These are phyloP conservation scores for Neoarius graeffei DNA, from an alignment of 2,113 vertebrate species.

Conservation along the genomic window DNA sequence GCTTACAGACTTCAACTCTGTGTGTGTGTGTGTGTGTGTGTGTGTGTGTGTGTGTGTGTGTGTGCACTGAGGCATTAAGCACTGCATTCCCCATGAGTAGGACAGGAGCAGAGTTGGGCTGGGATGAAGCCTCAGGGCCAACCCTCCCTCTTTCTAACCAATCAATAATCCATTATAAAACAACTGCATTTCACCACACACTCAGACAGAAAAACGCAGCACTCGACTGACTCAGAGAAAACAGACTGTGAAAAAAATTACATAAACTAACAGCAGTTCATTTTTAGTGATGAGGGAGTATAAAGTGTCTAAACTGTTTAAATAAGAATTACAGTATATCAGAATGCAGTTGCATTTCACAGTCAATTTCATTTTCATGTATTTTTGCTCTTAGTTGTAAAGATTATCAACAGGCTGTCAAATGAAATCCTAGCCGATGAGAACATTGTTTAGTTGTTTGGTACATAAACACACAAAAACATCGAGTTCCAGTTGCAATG, in stretches of 20 bases:
- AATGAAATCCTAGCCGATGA: slow-evolving; percentile 1
- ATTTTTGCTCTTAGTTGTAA: neutral
- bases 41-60: slow-evolving; percentile 63
- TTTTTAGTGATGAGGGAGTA: slow-evolving; percentile 18
- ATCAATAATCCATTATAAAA: slow-evolving; percentile 97
- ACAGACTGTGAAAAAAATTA: neutral
- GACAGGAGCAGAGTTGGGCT: slow-evolving; percentile 77
- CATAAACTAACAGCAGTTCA: slow-evolving; percentile 31
- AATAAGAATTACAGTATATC: neutral
- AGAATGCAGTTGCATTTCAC: neutral
- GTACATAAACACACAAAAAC: slow-evolving; percentile 22
- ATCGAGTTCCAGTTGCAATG: slow-evolving; percentile 23
- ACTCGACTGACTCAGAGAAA: slow-evolving; percentile 24
- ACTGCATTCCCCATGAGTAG: slow-evolving; percentile 81
- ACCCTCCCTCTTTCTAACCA: slow-evolving; percentile 73
- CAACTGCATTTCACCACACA: slow-evolving; percentile 76
- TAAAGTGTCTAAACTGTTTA: neutral
- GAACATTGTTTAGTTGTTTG: slow-evolving; percentile 23
- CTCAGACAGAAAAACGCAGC: slow-evolving; percentile 34
- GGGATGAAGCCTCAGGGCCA: slow-evolving; percentile 81
- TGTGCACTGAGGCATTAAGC: slow-evolving; percentile 79
- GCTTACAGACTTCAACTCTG: slow-evolving; percentile 57
- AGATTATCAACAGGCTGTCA: neutral
- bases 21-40: slow-evolving; percentile 66
- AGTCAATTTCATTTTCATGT: neutral